Percentiles rank a stretch among this genome's conserved stretches.
phyloP scores from a whole-genome alignment of 2,113 vertebrate species.

The Strigops habroptila region DNA sequence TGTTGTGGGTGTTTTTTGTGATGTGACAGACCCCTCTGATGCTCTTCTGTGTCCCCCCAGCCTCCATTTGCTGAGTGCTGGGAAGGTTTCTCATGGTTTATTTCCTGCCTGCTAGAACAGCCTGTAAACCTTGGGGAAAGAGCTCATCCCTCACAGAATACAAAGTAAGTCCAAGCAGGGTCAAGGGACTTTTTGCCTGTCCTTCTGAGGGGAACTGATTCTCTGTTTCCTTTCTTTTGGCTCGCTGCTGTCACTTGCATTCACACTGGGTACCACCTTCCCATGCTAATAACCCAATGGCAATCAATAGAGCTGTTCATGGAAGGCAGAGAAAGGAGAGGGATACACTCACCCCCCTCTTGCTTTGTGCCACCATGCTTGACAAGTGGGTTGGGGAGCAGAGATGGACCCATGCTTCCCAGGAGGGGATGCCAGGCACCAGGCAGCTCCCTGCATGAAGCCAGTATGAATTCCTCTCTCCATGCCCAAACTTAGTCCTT shows the following conservation, averaged over 20 bases:
- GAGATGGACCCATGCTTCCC: background rate
- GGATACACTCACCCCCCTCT: background rate
- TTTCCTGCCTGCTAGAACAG: background rate
- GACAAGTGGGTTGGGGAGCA: background rate
- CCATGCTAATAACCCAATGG: conserved; percentile 52
- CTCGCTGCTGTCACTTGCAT: conserved; percentile 44
- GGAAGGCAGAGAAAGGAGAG: conserved; percentile 33
- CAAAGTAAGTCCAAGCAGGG: conserved; percentile 40
- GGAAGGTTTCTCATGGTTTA: conserved; percentile 15
- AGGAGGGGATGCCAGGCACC: background rate
- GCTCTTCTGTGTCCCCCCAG: background rate
- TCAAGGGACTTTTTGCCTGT: conserved; percentile 25
- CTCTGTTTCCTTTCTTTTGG: conserved; percentile 49
- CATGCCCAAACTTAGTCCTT: background rate
- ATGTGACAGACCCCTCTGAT: background rate
- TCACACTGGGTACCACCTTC: conserved; percentile 55
- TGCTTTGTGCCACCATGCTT: background rate
- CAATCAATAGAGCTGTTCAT: conserved; percentile 62
- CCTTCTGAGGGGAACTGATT: conserved; percentile 29
- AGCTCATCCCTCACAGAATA: conserved; percentile 29
- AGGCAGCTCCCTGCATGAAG: fast-evolving
- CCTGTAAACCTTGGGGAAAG: conserved; percentile 3
- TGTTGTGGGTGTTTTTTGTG: background rate
- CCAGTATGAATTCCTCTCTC: fast-evolving
- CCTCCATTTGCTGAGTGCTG: background rate